These are phyloP conservation scores for Dendropsophus ebraccatus DNA, from an alignment of 2,113 vertebrate genomes.

Conservation along the genomic window DNA sequence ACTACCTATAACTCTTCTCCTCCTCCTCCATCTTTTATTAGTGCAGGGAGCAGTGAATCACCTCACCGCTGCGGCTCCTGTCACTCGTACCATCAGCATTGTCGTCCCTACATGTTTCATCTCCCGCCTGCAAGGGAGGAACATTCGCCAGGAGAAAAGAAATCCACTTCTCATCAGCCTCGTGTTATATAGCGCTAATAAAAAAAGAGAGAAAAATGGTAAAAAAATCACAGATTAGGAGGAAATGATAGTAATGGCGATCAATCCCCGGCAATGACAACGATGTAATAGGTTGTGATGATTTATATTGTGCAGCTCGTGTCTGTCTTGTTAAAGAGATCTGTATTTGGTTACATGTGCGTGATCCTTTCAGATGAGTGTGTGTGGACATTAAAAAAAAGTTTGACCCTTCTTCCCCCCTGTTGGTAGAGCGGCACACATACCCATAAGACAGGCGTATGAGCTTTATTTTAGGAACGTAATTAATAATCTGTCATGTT, in stretches of 20 bases:
- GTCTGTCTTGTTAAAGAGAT: background rate
- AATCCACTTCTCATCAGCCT: background rate
- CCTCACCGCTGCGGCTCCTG: background rate
- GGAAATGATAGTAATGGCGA: background rate
- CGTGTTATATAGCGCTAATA: background rate
- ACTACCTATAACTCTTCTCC: background rate
- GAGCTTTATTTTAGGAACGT: no score
- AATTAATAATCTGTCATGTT: no score
- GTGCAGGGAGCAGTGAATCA: background rate
- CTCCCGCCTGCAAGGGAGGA: background rate
- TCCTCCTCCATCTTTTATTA: conserved; percentile 16
- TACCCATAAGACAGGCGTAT: no score
- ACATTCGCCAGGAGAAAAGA: background rate
- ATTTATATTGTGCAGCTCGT: background rate
- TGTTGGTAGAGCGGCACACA: no score
- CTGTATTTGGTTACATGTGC: no score
- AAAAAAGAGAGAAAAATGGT: background rate
- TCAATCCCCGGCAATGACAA: background rate
- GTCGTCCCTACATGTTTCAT: background rate
- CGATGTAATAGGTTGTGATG: background rate
- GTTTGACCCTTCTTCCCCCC: no score
- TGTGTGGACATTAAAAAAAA: no score
- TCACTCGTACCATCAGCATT: background rate
- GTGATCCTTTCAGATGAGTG: no score
- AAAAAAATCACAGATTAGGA: background rate